Evolutionary conservation across 2,888 invertebrate species (phyloP).

Genomic region (Plemyria rubiginata): DNA sequence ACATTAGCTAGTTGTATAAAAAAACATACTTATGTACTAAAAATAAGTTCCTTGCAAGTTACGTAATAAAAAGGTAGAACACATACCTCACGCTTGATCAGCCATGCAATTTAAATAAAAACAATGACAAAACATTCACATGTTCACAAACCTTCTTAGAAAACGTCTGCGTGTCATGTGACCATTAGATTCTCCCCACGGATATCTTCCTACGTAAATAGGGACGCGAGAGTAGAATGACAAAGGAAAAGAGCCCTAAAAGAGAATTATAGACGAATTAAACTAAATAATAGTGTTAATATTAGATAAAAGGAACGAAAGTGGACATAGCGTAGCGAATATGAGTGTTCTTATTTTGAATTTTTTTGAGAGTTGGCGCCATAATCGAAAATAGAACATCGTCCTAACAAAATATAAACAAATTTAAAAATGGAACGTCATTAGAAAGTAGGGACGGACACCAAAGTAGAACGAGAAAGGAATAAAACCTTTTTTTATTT

Average conservation of each 20-base stretch:
- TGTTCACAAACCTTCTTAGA: slow-evolving; percentile 5
- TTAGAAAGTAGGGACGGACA: too few relatives aligned
- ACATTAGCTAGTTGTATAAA: too few relatives aligned
- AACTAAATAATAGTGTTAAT: not conserved
- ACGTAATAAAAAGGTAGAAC: too few relatives aligned
- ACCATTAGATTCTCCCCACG: slow-evolving; percentile 18
- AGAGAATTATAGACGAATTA: slow-evolving; percentile 25
- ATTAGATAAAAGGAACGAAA: too few relatives aligned
- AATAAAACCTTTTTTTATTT: too few relatives aligned
- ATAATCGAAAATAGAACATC: not conserved
- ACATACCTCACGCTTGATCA: too few relatives aligned
- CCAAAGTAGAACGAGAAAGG: too few relatives aligned
- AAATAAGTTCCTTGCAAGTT: too few relatives aligned
- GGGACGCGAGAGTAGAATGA: slow-evolving; percentile 11
- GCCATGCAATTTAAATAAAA: slow-evolving; percentile 18
- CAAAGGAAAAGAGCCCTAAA: slow-evolving; percentile 11
- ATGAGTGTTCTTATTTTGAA: too few relatives aligned
- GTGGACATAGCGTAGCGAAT: too few relatives aligned
- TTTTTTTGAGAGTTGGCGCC: not conserved
- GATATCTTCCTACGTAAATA: slow-evolving; percentile 3
- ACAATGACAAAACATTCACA: slow-evolving; percentile 15
- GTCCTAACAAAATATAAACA: too few relatives aligned
- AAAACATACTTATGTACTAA: too few relatives aligned
- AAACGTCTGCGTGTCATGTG: slow-evolving; percentile 20
- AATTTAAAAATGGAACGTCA: not conserved